A percentile compares a stretch with the other conserved stretches of the same genome.
These are phyloP conservation scores for Coranthus polyacanthus DNA, from an alignment of 2,797 vertebrate genomes.

Conservation along the genomic window DNA sequence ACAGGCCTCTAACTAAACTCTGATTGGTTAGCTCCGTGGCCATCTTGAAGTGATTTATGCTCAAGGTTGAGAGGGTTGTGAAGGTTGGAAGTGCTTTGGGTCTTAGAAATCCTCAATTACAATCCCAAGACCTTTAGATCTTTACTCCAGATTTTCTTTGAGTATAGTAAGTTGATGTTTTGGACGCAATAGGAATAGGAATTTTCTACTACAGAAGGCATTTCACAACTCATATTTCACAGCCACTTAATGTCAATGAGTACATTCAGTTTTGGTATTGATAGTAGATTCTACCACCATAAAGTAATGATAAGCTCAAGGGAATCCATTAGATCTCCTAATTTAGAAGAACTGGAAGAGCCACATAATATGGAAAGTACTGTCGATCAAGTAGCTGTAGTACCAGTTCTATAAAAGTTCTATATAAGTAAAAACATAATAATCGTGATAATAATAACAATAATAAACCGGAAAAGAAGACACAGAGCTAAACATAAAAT, in stretches of 20 bases:
- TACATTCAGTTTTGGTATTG: not conserved
- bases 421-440: too few relatives aligned
- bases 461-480: too few relatives aligned
- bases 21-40: constrained; percentile 69
- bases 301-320: too few relatives aligned
- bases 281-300: too few relatives aligned
- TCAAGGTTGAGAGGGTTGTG: constrained; percentile 63
- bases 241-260: not conserved
- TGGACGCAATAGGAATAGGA: not conserved
- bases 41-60: constrained; percentile 82
- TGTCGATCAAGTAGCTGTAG: too few relatives aligned
- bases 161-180: constrained; percentile 4
- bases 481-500: too few relatives aligned
- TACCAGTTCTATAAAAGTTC: too few relatives aligned
- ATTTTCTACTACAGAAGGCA: constrained; percentile 21
- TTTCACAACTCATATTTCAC: constrained; percentile 17
- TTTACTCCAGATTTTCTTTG: constrained; percentile 31
- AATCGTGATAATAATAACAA: too few relatives aligned
- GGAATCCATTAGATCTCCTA: too few relatives aligned
- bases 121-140: constrained; percentile 51
- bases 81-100: constrained; percentile 43
- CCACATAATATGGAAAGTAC: too few relatives aligned
- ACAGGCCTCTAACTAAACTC: constrained; percentile 57
- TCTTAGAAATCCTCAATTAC: constrained; percentile 43
- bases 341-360: too few relatives aligned